These are phyloP conservation scores for Ctenomys sociabilis DNA, from an alignment of 2,113 vertebrate genomes.

Conservation along the genomic window DNA sequence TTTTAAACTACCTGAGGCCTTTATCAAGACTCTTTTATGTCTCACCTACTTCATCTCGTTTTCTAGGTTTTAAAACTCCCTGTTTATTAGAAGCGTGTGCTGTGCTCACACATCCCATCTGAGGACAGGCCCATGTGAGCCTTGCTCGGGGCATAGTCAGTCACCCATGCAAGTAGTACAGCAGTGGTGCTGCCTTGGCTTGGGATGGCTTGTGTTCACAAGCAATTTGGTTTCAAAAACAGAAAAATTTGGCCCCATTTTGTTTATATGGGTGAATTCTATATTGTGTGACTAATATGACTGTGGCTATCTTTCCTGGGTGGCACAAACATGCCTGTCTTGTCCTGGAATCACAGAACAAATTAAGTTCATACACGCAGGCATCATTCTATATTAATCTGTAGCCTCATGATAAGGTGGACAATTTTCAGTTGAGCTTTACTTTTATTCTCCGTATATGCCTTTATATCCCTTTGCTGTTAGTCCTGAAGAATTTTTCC, in stretches of 20 bases:
- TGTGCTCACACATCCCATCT: constrained; percentile 58
- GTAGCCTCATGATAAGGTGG: constrained; percentile 22
- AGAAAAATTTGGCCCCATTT: not conserved
- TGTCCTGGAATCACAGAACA: not conserved
- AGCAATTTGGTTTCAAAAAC: not conserved
- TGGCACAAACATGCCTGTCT: not conserved
- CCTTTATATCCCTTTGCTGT: constrained; percentile 12
- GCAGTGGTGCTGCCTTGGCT: not conserved
- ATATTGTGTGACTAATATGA: not conserved
- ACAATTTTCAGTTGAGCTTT: not conserved
- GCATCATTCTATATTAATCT: not conserved
- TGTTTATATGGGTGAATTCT: not conserved
- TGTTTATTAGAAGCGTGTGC: constrained; percentile 53
- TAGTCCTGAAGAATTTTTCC: not conserved
- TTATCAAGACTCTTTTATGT: constrained; percentile 54
- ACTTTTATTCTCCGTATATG: not conserved
- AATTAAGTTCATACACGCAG: not conserved
- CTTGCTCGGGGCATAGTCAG: constrained; percentile 53
- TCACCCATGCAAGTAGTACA: constrained; percentile 39
- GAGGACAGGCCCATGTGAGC: constrained; percentile 27
- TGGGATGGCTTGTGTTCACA: not conserved
- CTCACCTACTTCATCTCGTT: constrained; percentile 48
- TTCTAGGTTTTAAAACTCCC: constrained; percentile 68
- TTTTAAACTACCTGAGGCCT: not conserved
- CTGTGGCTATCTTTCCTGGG: not conserved